Base-by-base conservation (phyloP, 2,888 invertebrate genomes). In the Lasioglossum morio region DNA sequence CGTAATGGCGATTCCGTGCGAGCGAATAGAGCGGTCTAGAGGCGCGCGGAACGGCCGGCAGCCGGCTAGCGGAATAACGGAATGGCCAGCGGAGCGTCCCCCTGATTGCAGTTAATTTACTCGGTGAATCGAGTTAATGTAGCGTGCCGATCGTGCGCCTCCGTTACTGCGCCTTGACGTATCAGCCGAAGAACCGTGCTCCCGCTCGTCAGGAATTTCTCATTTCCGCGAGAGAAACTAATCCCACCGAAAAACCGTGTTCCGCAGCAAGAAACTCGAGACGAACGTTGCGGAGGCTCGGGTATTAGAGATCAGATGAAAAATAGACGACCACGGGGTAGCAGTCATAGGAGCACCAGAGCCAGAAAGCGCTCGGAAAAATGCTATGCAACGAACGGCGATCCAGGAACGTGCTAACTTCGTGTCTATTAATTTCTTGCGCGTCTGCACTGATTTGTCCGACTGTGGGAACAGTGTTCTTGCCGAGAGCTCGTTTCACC, bases 51-150 rank as follows among this genome's bases (percentile, higher is more conserved):
- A 83, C 85, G 89, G 78, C 72, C 85, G 77, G 82, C 77, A 81
- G 80, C 82, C 87, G 89, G 91, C 91, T 88, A 91, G 89, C 90
- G 91, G 91, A 92, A 92, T 93, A 91, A 92, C 92, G 91, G 91
- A 92, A 92, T 92, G 92, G 93, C 92, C 90, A 88, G 91, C 91
- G 89, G 90, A 90, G 86, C 92, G 92, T 92, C 92, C 92, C 93
- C 92, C 93, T 94, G 94, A 95, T 95, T 94, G 94, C 94, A 94
- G 95, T 94, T 95, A 95, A 95, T 95, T 95, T 95, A 93, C 93
- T 93, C 93, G 91, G 92, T 92, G 94, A 94, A 95, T 94, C 95
- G 94, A 93, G 93, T 95, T 95, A 95, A 95, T 95, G 95, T 95
- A 95, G 92, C 94, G 95, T 94, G 92, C 92, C 91, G 90, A 91